Conservation (phyloP, 2,888 invertebrate genomes). For the Stenichneumon culpator region DNA sequence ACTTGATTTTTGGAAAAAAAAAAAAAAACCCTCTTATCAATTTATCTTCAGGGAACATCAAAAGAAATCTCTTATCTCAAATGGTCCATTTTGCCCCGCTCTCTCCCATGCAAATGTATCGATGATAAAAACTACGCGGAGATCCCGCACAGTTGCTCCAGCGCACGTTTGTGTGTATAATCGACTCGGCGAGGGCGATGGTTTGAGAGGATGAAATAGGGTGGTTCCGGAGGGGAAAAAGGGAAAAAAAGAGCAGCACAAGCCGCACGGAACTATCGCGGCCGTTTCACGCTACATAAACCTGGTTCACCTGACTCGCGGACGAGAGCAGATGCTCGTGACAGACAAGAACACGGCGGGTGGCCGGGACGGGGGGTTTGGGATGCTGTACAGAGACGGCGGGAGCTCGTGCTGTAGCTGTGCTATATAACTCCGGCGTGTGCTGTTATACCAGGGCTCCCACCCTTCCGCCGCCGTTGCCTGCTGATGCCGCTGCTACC, state of each 20-base stretch:
- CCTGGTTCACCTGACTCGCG: slow-evolving; percentile 69
- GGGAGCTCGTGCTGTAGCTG: slow-evolving; percentile 21
- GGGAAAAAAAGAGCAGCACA: slow-evolving; percentile 32
- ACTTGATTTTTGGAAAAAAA: too few relatives aligned
- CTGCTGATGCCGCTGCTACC: slow-evolving; percentile 43
- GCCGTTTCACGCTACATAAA: slow-evolving; percentile 72
- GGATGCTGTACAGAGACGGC: slow-evolving; percentile 25
- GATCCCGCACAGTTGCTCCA: background rate
- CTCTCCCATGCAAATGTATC: background rate
- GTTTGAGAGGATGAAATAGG: slow-evolving; percentile 32
- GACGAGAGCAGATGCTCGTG: slow-evolving; percentile 69
- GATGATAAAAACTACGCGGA: background rate
- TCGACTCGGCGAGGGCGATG: slow-evolving; percentile 26
- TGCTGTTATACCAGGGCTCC: slow-evolving; percentile 74
- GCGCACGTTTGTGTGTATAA: slow-evolving; percentile 26
- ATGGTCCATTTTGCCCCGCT: too few relatives aligned
- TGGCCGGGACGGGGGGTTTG: slow-evolving; percentile 1
- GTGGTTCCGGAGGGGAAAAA: background rate
- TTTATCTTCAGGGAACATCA: too few relatives aligned
- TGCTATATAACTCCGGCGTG: slow-evolving; percentile 45
- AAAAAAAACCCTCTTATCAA: too few relatives aligned
- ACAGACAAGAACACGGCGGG: slow-evolving; percentile 68
- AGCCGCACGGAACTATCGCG: slow-evolving; percentile 54
- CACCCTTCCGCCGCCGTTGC: slow-evolving; percentile 28
- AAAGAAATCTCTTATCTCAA: too few relatives aligned